Evolutionary conservation across 2,888 invertebrate genomes (phyloP).

Genomic region (Steromphala cineraria): DNA sequence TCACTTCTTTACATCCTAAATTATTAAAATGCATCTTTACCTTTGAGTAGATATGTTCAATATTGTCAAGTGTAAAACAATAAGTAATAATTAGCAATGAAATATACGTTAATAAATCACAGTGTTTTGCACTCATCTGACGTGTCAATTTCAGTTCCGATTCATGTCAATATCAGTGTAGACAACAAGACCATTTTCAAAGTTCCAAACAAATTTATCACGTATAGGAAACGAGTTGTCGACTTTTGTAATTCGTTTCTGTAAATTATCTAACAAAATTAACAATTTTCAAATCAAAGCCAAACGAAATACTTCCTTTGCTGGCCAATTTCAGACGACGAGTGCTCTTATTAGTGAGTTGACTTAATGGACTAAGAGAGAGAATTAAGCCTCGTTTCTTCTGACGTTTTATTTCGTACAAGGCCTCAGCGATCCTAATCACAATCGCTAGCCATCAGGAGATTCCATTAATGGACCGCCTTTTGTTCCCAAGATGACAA

Average conservation of each 20-base stretch:
- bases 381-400: not conserved
- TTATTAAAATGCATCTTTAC: too few species aligned
- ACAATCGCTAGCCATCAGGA: not conserved
- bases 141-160: too few species aligned
- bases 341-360: constrained; percentile 7
- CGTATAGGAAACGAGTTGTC: too few species aligned
- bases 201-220: too few species aligned
- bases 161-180: too few species aligned
- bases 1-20: too few species aligned
- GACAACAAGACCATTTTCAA: too few species aligned
- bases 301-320: not conserved
- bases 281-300: constrained; percentile 19
- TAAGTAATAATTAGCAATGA: too few species aligned
- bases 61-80: too few species aligned
- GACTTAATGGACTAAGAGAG: not conserved
- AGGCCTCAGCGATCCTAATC: not conserved
- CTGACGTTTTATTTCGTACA: constrained; percentile 9
- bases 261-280: constrained; percentile 1
- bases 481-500: constrained; percentile 13
- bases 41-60: too few species aligned
- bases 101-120: too few species aligned
- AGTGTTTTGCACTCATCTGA: too few species aligned
- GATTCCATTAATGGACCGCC: not conserved
- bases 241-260: not conserved
- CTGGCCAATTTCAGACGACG: constrained; percentile 7